These are phyloP conservation scores for Nibea coibor DNA, from an alignment of 2,113 vertebrate genomes.

Conservation along the genomic window DNA sequence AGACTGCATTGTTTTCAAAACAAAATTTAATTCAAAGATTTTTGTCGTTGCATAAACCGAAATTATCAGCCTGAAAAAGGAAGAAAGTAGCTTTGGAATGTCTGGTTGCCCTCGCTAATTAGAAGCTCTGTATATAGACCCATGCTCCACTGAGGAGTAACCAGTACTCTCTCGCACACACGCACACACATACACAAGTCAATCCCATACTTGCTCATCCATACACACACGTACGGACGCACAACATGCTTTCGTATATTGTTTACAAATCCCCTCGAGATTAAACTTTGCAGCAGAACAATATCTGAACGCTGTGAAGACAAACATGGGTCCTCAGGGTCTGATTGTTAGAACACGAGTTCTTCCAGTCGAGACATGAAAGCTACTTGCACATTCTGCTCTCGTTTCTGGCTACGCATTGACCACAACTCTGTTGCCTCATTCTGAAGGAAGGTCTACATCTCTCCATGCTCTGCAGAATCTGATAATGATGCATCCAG, in stretches of 20 bases:
- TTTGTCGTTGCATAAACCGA: conserved; percentile 14
- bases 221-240: conserved; percentile 6
- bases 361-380: conserved; percentile 72
- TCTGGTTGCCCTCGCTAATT: conserved; percentile 79
- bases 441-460: conserved; percentile 47
- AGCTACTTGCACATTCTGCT: conserved; percentile 69
- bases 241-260: conserved; percentile 71
- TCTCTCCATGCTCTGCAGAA: conserved; percentile 66
- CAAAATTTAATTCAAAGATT: conserved; percentile 33
- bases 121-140: conserved; percentile 71
- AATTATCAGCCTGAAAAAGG: conserved; percentile 54
- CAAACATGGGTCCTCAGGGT: conserved; percentile 73
- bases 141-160: conserved; percentile 75
- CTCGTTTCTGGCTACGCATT: conserved; percentile 53
- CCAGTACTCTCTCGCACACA: conserved; percentile 28
- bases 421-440: conserved; percentile 55
- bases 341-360: conserved; percentile 79
- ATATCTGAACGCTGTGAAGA: conserved; percentile 74
- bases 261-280: conserved; percentile 78
- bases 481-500: conserved; percentile 64
- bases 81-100: conserved; percentile 62
- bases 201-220: conserved; percentile 10
- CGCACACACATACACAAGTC: conserved; percentile 4
- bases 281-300: conserved; percentile 75
- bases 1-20: conserved; percentile 35